phyloP scores from a whole-genome alignment of 2,113 vertebrate genomes.

The Pangasianodon hypophthalmus region DNA sequence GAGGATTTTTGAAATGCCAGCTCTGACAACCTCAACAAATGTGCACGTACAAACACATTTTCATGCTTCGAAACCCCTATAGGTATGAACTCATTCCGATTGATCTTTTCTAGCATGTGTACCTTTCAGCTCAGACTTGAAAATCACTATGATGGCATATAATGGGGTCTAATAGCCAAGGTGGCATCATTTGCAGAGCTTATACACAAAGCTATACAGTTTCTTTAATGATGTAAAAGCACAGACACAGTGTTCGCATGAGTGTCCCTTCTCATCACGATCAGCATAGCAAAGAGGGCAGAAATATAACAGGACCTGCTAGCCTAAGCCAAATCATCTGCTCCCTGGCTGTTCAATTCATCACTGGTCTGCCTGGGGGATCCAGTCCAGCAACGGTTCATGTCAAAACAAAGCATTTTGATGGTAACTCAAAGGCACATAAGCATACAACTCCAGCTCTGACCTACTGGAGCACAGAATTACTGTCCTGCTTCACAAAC shows the following conservation, averaged over 20 bases:
- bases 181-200: slow-evolving; percentile 27
- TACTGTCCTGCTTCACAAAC: neutral
- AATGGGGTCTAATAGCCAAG: slow-evolving; percentile 7
- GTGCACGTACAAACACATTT: slow-evolving; percentile 47
- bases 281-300: slow-evolving; percentile 39
- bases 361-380: slow-evolving; percentile 54
- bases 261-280: slow-evolving; percentile 38
- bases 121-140: slow-evolving; percentile 26
- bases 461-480: neutral
- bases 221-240: slow-evolving; percentile 13
- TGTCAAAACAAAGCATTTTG: slow-evolving; percentile 53
- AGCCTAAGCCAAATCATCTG: slow-evolving; percentile 41
- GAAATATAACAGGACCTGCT: slow-evolving; percentile 28
- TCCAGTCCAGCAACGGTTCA: slow-evolving; percentile 43
- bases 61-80: slow-evolving; percentile 52
- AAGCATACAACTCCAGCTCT: slow-evolving; percentile 11
- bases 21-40: slow-evolving; percentile 53
- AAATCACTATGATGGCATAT: slow-evolving; percentile 35
- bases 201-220: neutral
- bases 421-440: slow-evolving; percentile 36
- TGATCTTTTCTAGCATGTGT: slow-evolving; percentile 53
- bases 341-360: slow-evolving; percentile 47
- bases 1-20: slow-evolving; percentile 61
- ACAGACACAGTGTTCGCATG: neutral
- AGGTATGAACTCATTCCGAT: slow-evolving; percentile 60